Evolutionary conservation across 2,113 vertebrate genomes (phyloP).

Genomic region (Onychorhynchus coronatus): DNA sequence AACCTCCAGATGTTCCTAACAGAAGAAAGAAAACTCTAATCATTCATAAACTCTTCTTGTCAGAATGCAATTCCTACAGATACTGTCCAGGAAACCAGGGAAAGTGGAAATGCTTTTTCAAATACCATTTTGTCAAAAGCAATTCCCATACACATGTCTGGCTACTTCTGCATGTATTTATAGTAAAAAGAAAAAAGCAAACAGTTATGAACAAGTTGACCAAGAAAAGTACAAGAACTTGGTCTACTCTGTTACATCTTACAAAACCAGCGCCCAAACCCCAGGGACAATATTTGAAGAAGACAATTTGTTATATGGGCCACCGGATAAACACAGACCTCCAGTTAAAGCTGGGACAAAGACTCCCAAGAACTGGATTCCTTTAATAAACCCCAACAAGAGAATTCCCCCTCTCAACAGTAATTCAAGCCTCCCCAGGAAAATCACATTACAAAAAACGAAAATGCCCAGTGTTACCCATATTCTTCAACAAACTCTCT

Average conservation of each 20-base stretch:
- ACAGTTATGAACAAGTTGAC: constrained; percentile 81
- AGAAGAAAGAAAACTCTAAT: not conserved
- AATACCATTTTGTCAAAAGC: constrained; percentile 24
- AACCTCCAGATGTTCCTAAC: not conserved
- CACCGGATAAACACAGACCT: constrained; percentile 68
- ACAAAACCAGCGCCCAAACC: constrained; percentile 75
- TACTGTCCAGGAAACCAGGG: constrained; percentile 48
- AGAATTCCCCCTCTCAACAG: not conserved
- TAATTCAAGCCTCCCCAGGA: constrained; percentile 58
- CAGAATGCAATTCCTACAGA: constrained; percentile 69
- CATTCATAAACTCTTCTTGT: not conserved
- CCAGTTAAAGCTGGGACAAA: constrained; percentile 13
- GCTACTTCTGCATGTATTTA: constrained; percentile 62
- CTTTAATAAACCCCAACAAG: constrained; percentile 75
- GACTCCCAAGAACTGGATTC: constrained; percentile 68
- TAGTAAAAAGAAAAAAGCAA: constrained; percentile 75
- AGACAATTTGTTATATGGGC: constrained; percentile 82
- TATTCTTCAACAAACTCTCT: constrained; percentile 89
- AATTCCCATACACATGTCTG: constrained; percentile 31
- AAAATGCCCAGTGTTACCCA: constrained; percentile 84
- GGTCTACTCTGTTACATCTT: constrained; percentile 80
- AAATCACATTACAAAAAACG: constrained; percentile 69
- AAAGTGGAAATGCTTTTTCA: constrained; percentile 11
- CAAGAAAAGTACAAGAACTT: constrained; percentile 84
- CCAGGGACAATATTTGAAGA: constrained; percentile 80